phyloP scores from a whole-genome alignment of 2,113 vertebrate genomes.

The Mystacornis crossleyi region DNA sequence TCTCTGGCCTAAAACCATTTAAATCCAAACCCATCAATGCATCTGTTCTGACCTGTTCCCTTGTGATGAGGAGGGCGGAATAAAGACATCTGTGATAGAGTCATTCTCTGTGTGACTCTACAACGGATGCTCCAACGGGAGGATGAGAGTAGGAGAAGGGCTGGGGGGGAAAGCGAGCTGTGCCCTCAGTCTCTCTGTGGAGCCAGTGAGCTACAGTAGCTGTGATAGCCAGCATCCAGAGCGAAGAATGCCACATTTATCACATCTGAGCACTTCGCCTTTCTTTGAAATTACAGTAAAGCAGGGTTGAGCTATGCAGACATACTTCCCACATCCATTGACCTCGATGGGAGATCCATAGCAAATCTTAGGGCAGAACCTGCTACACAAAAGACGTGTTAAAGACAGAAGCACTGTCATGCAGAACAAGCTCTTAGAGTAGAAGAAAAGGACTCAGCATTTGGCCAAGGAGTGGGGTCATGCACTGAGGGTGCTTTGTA shows the following conservation, averaged over 20 bases:
- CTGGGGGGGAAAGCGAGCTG: background rate
- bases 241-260: background rate
- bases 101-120: background rate
- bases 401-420: conserved; percentile 63
- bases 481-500: conserved; percentile 52
- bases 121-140: background rate
- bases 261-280: background rate
- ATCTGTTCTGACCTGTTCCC: background rate
- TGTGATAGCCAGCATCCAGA: background rate
- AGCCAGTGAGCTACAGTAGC: background rate
- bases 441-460: conserved; percentile 58
- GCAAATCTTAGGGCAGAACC: conserved; percentile 30
- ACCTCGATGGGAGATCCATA: conserved; percentile 26
- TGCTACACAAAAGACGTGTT: conserved; percentile 49
- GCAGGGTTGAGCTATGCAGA: background rate
- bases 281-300: conserved; percentile 15
- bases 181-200: background rate
- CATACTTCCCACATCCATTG: conserved; percentile 3
- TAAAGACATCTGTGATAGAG: background rate
- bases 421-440: conserved; percentile 54
- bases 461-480: conserved; percentile 49
- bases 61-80: background rate
- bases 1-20: background rate
- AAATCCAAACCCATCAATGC: background rate
- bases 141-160: background rate